A percentile compares a stretch with the other conserved stretches of the same genome.
These are phyloP conservation scores for Dasyprocta punctata DNA, from an alignment of 2,113 vertebrate species.

Conservation along the genomic window DNA sequence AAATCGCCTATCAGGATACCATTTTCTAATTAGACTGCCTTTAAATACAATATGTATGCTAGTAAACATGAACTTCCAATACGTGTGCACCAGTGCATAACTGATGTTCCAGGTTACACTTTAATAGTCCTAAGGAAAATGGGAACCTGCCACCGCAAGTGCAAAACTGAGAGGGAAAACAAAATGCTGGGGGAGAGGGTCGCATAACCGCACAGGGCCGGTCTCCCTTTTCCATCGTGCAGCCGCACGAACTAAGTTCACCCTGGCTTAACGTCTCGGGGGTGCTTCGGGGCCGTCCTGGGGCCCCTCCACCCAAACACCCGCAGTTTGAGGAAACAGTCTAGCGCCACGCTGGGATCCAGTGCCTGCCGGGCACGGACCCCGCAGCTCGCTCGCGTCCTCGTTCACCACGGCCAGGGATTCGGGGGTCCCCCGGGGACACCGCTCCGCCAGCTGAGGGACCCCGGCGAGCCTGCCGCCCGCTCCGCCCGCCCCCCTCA, in stretches of 20 bases:
- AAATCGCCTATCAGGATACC: no score
- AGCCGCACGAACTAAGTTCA: not conserved
- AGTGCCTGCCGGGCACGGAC: not conserved
- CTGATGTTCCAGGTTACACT: not conserved
- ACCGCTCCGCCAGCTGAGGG: not conserved
- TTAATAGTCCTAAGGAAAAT: not conserved
- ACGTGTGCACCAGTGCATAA: not conserved
- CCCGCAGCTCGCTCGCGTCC: not conserved
- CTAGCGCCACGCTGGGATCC: not conserved
- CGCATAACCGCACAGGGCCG: not conserved
- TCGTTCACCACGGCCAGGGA: not conserved
- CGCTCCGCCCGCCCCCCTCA: not conserved
- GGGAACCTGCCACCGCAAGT: not conserved
- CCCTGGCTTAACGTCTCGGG: rapidly evolving
- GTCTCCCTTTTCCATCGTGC: not conserved
- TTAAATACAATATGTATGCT: not conserved
- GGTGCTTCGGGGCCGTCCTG: not conserved
- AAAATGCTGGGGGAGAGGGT: not conserved
- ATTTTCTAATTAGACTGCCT: not conserved
- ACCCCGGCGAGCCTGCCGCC: not conserved
- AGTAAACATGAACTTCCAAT: not conserved
- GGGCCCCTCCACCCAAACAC: not conserved
- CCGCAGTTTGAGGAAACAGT: not conserved
- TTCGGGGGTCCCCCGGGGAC: not conserved
- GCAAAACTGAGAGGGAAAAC: not conserved